These are phyloP conservation scores for Drosophila sechellia DNA, from an alignment of 1,140 invertebrate genomes.

Conservation along the genomic window DNA sequence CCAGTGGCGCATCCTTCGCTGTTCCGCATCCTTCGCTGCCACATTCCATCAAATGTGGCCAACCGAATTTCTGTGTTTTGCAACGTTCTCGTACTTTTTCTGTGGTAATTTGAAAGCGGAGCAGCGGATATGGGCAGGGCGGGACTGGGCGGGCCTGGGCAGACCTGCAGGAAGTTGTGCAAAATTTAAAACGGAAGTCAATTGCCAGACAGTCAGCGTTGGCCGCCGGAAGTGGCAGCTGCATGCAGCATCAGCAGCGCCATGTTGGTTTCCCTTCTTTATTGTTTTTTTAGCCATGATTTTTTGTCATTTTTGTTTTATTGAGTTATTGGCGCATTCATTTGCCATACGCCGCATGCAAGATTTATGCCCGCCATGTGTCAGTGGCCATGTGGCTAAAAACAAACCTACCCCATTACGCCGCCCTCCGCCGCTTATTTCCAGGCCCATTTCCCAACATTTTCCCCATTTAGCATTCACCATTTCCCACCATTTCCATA, in stretches of 20 bases:
- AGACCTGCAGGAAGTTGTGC: conserved; percentile 70
- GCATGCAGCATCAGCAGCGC: conserved; percentile 62
- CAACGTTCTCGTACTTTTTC: conserved; percentile 13
- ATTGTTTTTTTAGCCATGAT: conserved; percentile 9
- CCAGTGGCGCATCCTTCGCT: conserved; percentile 16
- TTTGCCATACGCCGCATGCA: conserved; percentile 79
- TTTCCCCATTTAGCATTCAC: conserved; percentile 44
- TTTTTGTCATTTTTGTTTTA: conserved; percentile 43
- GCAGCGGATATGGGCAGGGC: too few species aligned
- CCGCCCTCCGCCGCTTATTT: conserved; percentile 2
- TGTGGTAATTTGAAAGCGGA: conserved; percentile 40
- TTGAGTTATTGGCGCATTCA: conserved; percentile 83
- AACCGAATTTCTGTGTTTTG: conserved; percentile 42
- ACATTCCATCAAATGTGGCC: conserved; percentile 35
- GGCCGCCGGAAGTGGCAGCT: conserved; percentile 76
- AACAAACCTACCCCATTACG: conserved; percentile 40
- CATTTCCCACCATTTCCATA: conserved; percentile 34
- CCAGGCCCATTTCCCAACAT: background rate
- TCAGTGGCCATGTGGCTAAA: conserved; percentile 65
- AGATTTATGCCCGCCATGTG: conserved; percentile 80
- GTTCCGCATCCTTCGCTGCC: conserved; percentile 12
- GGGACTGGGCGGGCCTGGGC: background rate
- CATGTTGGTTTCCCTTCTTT: conserved; percentile 61
- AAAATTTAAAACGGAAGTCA: conserved; percentile 83
- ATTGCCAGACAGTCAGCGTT: conserved; percentile 76